These are phyloP conservation scores for Tetramorium bicarinatum DNA, from an alignment of 2,888 invertebrate species.

Conservation along the genomic window DNA sequence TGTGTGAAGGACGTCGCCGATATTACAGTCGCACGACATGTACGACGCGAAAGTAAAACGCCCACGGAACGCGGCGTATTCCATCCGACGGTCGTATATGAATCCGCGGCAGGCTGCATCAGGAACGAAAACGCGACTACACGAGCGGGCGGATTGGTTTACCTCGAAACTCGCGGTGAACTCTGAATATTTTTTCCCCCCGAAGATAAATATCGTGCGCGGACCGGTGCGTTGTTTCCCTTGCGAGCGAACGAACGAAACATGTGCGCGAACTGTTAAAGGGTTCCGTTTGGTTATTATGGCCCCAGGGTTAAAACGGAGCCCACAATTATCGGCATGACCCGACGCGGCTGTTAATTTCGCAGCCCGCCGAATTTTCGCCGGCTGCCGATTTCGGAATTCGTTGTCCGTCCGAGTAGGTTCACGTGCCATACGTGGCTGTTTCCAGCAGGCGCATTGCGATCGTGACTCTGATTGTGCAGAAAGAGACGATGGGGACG, in stretches of 20 bases:
- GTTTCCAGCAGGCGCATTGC: constrained; percentile 61
- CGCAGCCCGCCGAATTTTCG: constrained; percentile 44
- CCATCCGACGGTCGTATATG: not conserved
- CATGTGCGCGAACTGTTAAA: constrained; percentile 30
- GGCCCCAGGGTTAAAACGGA: constrained; percentile 32
- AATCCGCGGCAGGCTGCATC: not conserved
- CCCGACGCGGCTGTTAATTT: constrained; percentile 43
- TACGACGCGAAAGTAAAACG: not conserved
- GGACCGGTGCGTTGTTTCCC: constrained; percentile 37
- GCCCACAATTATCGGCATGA: constrained; percentile 36
- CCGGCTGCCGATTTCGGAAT: constrained; percentile 46
- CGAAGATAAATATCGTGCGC: constrained; percentile 38
- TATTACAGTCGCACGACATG: not conserved
- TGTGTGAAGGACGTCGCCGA: not conserved
- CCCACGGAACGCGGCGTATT: not conserved
- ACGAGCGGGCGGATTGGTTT: constrained; percentile 18
- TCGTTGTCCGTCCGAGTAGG: constrained; percentile 31
- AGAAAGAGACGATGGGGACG: constrained; percentile 34
- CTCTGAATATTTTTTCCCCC: constrained; percentile 43
- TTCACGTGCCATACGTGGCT: constrained; percentile 35
- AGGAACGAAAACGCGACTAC: constrained; percentile 3
- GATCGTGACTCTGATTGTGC: constrained; percentile 57
- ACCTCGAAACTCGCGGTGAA: constrained; percentile 15
- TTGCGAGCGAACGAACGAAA: constrained; percentile 32
- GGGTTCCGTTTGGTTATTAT: constrained; percentile 44